These are phyloP conservation scores for Panurus biarmicus DNA, from an alignment of 2,113 vertebrate species.

Conservation along the genomic window DNA sequence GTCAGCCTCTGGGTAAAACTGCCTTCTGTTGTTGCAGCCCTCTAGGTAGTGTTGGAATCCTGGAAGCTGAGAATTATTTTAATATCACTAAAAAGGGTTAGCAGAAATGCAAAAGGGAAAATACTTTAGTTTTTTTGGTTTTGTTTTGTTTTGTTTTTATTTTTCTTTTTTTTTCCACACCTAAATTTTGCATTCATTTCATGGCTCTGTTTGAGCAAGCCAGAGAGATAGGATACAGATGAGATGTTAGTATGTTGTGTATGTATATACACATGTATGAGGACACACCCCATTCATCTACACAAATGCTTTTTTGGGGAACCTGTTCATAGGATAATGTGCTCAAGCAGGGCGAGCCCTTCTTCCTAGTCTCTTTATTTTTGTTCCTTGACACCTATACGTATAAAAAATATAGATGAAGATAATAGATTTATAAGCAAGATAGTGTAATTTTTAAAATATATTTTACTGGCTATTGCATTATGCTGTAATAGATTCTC, in stretches of 20 bases:
- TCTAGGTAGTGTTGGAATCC: too few relatives aligned
- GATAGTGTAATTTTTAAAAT: neutral
- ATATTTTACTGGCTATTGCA: neutral
- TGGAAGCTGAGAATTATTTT: too few relatives aligned
- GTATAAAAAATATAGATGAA: neutral
- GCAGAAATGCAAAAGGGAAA: neutral
- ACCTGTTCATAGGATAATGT: neutral
- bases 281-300: too few relatives aligned
- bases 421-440: neutral
- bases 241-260: neutral
- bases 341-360: neutral
- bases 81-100: neutral
- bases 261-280: neutral
- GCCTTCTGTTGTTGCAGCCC: neutral
- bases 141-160: too few relatives aligned
- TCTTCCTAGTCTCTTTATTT: neutral
- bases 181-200: neutral
- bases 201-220: neutral
- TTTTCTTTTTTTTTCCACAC: neutral
- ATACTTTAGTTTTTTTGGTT: neutral
- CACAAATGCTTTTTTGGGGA: neutral
- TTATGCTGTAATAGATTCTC: conserved; percentile 13
- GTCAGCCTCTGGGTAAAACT: conserved; percentile 13
- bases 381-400: neutral
- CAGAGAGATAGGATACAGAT: neutral